Base-by-base conservation (phyloP, 2,113 vertebrate species). In the Ictidomys tridecemlineatus region DNA sequence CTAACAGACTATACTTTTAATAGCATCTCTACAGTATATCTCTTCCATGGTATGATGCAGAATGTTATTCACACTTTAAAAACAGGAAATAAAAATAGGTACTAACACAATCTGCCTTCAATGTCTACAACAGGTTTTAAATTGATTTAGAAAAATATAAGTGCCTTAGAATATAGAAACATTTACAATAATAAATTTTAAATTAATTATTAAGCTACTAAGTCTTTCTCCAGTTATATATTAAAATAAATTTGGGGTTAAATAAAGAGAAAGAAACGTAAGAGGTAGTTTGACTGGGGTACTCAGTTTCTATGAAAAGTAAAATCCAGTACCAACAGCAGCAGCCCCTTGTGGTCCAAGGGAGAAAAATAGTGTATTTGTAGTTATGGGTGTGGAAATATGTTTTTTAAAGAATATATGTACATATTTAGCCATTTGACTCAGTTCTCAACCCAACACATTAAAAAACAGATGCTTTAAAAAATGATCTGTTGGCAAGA, bases 351-450 rank as follows among this genome's bases (percentile, higher is more conserved):
- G 98, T 98, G 98, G 98, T 97, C 94, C 98, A 98, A 97, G 8
- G 42, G n/a, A 78, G 67, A 98, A 88, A 96, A 98, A 96, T 58
- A 94, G 58, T 86, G 56, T 79, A 96, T 96, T 92, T 92, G 3
- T 96, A 98, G 97, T 89, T 93, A 97, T 5, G 89, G 85, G 96
- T 67, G 95, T 39, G 45, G 76, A 98, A 98, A 98, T 96, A 97
- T 69, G 89, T 56, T 98, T 98, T 98, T 98, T 73, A 84, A 96
- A 96, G 95, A 92, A 98, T 97, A 94, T 96, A 98, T 97, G 96
- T 98, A 98, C 97, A 98, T 98, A 98, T 98, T 98, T 98, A 98
- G 98, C 97, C 97, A 98, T 98, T 98, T 98, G 98, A 98, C 94
- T 98, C 95, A 98, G 63, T 98, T 97, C 73, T 97, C 95, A 96